Evolutionary conservation across 2,113 vertebrate genomes (phyloP).

Genomic region (Hippocampus abdominalis): DNA sequence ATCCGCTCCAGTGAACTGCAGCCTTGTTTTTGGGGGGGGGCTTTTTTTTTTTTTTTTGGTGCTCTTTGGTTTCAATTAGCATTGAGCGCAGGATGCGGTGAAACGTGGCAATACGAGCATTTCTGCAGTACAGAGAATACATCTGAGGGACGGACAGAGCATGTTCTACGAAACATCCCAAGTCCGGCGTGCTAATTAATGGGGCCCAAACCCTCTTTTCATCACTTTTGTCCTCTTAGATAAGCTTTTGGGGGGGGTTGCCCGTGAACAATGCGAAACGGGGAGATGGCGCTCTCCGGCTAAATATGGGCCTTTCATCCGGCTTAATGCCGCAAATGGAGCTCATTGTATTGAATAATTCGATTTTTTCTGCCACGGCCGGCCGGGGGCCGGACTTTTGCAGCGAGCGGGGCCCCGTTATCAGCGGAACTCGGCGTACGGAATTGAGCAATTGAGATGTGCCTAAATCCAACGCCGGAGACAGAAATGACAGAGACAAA

Average conservation of each 20-base stretch:
- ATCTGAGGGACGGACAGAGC: neutral
- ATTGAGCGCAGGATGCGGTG: neutral
- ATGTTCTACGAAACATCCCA: slow-evolving; percentile 19
- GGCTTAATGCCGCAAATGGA: slow-evolving; percentile 73
- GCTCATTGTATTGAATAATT: slow-evolving; percentile 76
- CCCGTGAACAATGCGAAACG: slow-evolving; percentile 48
- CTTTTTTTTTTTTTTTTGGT: no score
- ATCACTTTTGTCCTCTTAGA: slow-evolving; percentile 49
- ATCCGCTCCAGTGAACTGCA: neutral
- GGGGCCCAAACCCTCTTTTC: slow-evolving; percentile 43
- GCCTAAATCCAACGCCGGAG: slow-evolving; percentile 57
- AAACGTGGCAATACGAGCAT: neutral
- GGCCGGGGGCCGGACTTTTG: slow-evolving; percentile 16
- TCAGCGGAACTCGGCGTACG: slow-evolving; percentile 72
- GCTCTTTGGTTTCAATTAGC: neutral
- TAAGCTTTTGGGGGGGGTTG: slow-evolving; percentile 46
- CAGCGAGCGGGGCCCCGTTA: slow-evolving; percentile 49
- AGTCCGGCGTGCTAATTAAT: slow-evolving; percentile 51
- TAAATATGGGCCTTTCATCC: slow-evolving; percentile 71
- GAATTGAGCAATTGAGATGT: slow-evolving; percentile 68
- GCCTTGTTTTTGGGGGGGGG: neutral
- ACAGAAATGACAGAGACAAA: neutral
- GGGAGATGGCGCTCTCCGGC: slow-evolving; percentile 35
- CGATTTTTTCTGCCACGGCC: slow-evolving; percentile 72
- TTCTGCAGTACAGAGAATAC: neutral